Evolutionary conservation across 2,113 vertebrate genomes (phyloP), one percentile per base, ranked within the genome.

Genomic region (Chamaea fasciata): DNA sequence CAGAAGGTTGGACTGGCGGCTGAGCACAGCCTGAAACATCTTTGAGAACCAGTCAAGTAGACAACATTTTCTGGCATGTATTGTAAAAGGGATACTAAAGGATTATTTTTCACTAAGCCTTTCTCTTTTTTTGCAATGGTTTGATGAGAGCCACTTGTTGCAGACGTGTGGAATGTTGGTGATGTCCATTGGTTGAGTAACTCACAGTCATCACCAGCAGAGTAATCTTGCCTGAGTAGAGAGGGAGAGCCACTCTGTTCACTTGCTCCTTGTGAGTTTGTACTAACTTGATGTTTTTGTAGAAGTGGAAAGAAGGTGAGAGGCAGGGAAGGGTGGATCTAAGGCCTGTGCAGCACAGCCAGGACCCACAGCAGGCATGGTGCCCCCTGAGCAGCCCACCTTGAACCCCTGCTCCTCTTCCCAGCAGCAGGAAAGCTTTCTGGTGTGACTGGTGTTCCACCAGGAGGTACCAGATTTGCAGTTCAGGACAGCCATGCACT

Each of bases 91-190:
- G 4, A 57, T 35, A 24, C 31, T 42, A 65, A 37, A 65, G 78
- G 70, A 57, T 92, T 95, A 37, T 63, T 94, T 92, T 80, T 52
- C 31, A 52, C 56, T 83, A 74, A 90, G 52, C 27, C 47, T 83
- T 91, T 95, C 4, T 83, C 13, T 52, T 44, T 55, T 75, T 65
- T 87, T 91, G 39, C n/a, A 67, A 15, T 47, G 78, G 28, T 63
- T 76, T 90, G 56, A 74, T 57, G 85, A 70, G 27, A 80, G 39
- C 47, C 82, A 49, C 47, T 93, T 55, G 41, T 55, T 92, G 71
- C 64, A 68, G 76, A 41, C n/a, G 5, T 27, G 49, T 81, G 71
- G 42, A 88, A 63, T 87, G 35, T 22, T n/a, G 59, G 31, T 57
- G 89, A 15, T 8, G 1, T 59, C 78, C 75, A 24, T 28, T 87